Evolutionary conservation across 2,888 invertebrate species (phyloP), one percentile per base, ranked within the genome.

Genomic region (Temnothorax unifasciatus): DNA sequence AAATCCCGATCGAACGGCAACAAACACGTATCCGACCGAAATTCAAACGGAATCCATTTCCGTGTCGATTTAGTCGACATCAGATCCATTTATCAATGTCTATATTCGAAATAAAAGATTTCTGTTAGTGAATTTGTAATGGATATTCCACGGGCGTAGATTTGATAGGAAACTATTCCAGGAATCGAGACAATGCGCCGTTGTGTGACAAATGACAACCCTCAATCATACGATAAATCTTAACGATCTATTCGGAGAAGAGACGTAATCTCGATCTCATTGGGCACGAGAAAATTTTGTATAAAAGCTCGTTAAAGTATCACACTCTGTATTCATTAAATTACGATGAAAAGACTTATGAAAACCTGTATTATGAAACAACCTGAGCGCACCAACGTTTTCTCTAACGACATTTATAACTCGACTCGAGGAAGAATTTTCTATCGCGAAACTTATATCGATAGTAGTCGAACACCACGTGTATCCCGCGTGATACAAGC

Each of bases 11-110:
- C 64, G 85, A 87, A 87, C 38, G 82, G 38, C 77, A 44, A 47
- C 63, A 44, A 47, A 76, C 44, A 61, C 34, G 73, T 71, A 83
- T 86, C 86, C 83, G 71, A 61, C 64, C 66, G 84, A 81, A 86
- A 87, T 82, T 86, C 82, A 64, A 77, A 66, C 71, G 74, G 77
- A 84, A 88, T 66, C 84, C 81, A 85, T 83, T 88, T 75, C 66
- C 69, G 66, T 41, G 47, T 44, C 63, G 64, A 68, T 52, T n/a
- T 69, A 57, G 74, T 84, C 63, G 59, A 52, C 71, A 41, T 21
- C 76, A 15, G 50, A 68, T 34, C 61, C 69, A 76, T 79, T 82
- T 68, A 75, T 75, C 77, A 73, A 69, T 71, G 83, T 74, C 83
- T 54, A 52, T 21, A 64, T 47, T 21, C 21, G 18, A 64, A 64